Conservation (phyloP, 2,888 invertebrate species). For the Bhutanitis thaidina region DNA sequence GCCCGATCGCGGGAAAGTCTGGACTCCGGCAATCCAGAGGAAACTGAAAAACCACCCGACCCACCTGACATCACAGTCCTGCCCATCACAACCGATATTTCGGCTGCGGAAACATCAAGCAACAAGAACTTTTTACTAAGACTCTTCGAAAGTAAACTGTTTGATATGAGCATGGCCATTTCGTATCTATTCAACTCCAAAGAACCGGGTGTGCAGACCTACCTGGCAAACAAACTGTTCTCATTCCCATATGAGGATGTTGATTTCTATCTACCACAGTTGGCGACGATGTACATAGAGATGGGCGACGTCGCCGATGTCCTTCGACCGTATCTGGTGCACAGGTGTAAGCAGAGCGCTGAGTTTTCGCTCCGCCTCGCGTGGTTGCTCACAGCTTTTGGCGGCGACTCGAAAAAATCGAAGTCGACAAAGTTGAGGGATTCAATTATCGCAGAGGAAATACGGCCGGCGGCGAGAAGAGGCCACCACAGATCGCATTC, state of each 20-base stretch:
- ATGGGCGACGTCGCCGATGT: conserved; percentile 97
- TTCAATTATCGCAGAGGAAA: conserved; percentile 68
- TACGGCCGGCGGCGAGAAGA: conserved; percentile 67
- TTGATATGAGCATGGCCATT: conserved; percentile 99
- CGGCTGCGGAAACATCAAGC: conserved; percentile 59
- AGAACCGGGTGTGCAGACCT: conserved; percentile 98
- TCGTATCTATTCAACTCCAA: conserved; percentile 98
- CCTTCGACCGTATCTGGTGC: conserved; percentile 69
- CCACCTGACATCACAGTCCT: conserved; percentile 52
- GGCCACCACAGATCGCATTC: conserved; percentile 86
- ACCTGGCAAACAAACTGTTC: conserved; percentile 98
- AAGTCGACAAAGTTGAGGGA: conserved; percentile 65
- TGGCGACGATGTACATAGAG: conserved; percentile 99
- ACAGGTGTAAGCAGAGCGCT: conserved; percentile 91
- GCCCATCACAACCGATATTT: conserved; percentile 50
- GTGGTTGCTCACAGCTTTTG: conserved; percentile 97
- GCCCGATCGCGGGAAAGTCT: conserved; percentile 86
- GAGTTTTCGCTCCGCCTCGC: conserved; percentile 98
- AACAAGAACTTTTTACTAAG: conserved; percentile 88
- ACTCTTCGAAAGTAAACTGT: conserved; percentile 96
- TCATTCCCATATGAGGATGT: conserved; percentile 95
- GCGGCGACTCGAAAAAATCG: conserved; percentile 80
- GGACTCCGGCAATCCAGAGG: conserved; percentile 84
- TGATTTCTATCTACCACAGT: conserved; percentile 98
- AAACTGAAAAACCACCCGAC: conserved; percentile 74